Base-by-base conservation (phyloP, 2,113 vertebrate genomes). In the Dicentrarchus labrax region DNA sequence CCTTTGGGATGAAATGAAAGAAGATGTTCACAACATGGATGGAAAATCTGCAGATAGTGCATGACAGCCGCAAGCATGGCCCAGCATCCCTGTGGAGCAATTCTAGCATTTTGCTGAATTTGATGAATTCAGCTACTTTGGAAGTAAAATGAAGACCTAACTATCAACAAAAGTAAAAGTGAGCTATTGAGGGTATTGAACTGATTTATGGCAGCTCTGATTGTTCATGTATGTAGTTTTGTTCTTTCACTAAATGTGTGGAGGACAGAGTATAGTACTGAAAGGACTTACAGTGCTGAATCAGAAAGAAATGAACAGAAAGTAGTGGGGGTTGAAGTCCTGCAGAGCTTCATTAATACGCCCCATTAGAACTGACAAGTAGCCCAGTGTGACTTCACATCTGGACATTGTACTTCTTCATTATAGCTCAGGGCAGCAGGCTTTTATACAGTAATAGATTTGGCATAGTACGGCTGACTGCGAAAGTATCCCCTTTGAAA, bases 341-440 rank as follows among this genome's bases (percentile, higher is more conserved):
- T 80, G 83, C 71, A 65, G 86, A 78, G 91, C 72, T 81, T 88
- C 74, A 82, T 92, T 91, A 93, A 88, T 79, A 84, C 39, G 72
- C 76, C 39, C 72, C 86, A 88, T 86, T 81, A 91, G 83, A 92
- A 83, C 48, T 80, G 84, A 85, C 82, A 85, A 77, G 83, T 59
- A 72, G 47, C 90, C 69, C 74, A 62, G 86, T 80, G 76, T 82
- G 89, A 84, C 86, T 87, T 89, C 85, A 90, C 91, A 93, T 92
- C 89, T 93, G 92, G 87, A 90, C 86, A 78, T 71, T 86, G 84
- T 83, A 86, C 60, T 87, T 82, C 85, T 73, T 91, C 74, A 68
- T 76, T 85, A 83, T 57, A 41, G 81, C 79, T 80, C 22, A 83
- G 72, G 60, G 38, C 62, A 71, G 13, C 60, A 17, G 39, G 51